These are phyloP conservation scores for Apodemia duryi DNA, from an alignment of 2,888 invertebrate species.

Conservation along the genomic window DNA sequence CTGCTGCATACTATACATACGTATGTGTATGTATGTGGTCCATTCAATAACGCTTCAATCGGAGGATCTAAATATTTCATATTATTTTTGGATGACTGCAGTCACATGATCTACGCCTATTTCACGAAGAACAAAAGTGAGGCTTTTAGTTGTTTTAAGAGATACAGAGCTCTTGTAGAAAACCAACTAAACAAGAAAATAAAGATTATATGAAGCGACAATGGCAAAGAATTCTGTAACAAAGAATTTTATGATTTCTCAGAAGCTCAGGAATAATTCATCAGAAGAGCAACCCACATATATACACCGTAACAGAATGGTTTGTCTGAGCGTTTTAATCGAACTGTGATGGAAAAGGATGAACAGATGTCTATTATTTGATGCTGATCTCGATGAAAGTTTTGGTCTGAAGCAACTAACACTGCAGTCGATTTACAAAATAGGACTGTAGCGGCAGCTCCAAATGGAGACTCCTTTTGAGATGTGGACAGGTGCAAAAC, in stretches of 20 bases:
- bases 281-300: not conserved
- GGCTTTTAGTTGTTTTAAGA: not conserved
- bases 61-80: not conserved
- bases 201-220: not conserved
- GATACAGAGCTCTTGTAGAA: not conserved
- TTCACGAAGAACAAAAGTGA: not conserved
- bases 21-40: not conserved
- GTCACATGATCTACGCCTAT: not conserved
- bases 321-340: not conserved
- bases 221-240: not conserved
- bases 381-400: not conserved
- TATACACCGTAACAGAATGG: not conserved
- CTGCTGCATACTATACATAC: not conserved
- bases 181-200: not conserved
- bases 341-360: not conserved
- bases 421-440: not conserved
- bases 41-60: not conserved
- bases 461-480: constrained; percentile 28
- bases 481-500: constrained; percentile 28
- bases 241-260: not conserved
- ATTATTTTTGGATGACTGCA: not conserved
- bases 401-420: not conserved
- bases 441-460: constrained; percentile 21
- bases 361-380: not conserved
- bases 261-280: not conserved